These are phyloP conservation scores for Agrotis clavis DNA, from an alignment of 2,888 invertebrate genomes.

Conservation along the genomic window DNA sequence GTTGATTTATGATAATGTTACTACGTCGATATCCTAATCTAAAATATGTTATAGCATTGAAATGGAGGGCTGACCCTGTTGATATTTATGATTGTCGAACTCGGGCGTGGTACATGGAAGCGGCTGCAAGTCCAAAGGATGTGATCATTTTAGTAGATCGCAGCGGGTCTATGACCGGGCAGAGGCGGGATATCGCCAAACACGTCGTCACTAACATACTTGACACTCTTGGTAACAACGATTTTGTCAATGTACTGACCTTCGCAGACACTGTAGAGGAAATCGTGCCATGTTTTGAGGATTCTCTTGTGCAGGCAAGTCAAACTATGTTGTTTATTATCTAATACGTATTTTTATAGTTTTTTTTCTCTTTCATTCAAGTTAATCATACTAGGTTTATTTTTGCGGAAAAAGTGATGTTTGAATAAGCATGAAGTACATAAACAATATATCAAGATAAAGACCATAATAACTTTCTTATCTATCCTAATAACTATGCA, in stretches of 20 bases:
- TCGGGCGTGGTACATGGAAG: slow-evolving; percentile 99
- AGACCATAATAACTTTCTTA: slow-evolving; percentile 19
- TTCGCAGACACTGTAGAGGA: slow-evolving; percentile 96
- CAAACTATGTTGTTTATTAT: not conserved
- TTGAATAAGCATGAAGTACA: slow-evolving; percentile 15
- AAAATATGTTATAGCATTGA: slow-evolving; percentile 91
- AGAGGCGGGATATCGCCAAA: slow-evolving; percentile 96
- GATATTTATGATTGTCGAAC: slow-evolving; percentile 99
- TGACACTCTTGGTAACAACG: slow-evolving; percentile 99
- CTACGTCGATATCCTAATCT: not conserved
- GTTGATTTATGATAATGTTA: slow-evolving; percentile 4
- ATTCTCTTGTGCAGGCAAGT: slow-evolving; percentile 96
- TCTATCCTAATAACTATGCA: slow-evolving; percentile 24
- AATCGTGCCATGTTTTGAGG: slow-evolving; percentile 97
- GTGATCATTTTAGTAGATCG: slow-evolving; percentile 96
- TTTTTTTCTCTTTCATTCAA: not conserved
- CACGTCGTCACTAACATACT: slow-evolving; percentile 97
- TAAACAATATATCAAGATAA: slow-evolving; percentile 36
- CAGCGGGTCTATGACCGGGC: slow-evolving; percentile 98
- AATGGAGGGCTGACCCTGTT: slow-evolving; percentile 95
- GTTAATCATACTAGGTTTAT: not conserved
- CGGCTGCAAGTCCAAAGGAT: slow-evolving; percentile 99
- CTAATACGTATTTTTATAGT: not conserved
- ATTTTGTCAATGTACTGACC: slow-evolving; percentile 98
- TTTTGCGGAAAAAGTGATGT: slow-evolving; percentile 11